A percentile compares a stretch with the other conserved stretches of the same genome.
Evolutionary conservation across 92 coral and sea anemone species (phyloP).

Genomic region (Plumapathes pennacea): DNA sequence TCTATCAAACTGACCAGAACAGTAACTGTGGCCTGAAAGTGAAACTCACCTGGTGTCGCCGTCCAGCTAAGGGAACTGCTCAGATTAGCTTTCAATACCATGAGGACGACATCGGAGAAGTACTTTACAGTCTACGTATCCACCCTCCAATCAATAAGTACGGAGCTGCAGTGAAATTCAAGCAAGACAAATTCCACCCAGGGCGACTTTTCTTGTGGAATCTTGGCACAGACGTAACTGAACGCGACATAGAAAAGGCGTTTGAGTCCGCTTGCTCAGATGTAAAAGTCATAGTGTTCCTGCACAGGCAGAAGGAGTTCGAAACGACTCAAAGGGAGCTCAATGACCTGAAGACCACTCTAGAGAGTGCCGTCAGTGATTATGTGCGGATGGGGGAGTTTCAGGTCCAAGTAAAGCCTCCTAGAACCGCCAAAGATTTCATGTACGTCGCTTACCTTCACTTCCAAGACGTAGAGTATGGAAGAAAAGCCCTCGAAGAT

Average conservation of each 20-base stretch:
- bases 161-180: not conserved
- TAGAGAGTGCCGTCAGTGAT: conserved; percentile 1
- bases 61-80: conserved; percentile 45
- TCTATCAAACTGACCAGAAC: not conserved
- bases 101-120: not conserved
- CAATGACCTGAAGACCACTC: not conserved
- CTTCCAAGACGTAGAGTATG: conserved; percentile 40
- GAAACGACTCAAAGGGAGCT: not conserved
- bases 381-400: conserved; percentile 9
- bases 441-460: conserved; percentile 16
- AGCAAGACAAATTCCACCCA: conserved; percentile 14
- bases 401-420: conserved; percentile 8
- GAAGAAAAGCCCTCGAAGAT: conserved; percentile 11
- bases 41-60: conserved; percentile 52
- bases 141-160: not conserved
- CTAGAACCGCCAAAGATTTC: conserved; percentile 4
- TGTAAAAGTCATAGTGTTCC: conserved; percentile 5
- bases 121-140: not conserved
- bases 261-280: conserved; percentile 22
- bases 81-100: conserved; percentile 4
- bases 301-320: conserved; percentile 29
- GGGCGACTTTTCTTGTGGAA: conserved; percentile 24
- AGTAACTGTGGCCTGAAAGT: conserved; percentile 15
- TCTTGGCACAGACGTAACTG: conserved; percentile 13
- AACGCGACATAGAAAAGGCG: conserved; percentile 35